Percentiles rank a stretch among this genome's conserved stretches.
Evolutionary conservation across 2,888 invertebrate genomes (phyloP).

Genomic region (Fragum whitleyi): DNA sequence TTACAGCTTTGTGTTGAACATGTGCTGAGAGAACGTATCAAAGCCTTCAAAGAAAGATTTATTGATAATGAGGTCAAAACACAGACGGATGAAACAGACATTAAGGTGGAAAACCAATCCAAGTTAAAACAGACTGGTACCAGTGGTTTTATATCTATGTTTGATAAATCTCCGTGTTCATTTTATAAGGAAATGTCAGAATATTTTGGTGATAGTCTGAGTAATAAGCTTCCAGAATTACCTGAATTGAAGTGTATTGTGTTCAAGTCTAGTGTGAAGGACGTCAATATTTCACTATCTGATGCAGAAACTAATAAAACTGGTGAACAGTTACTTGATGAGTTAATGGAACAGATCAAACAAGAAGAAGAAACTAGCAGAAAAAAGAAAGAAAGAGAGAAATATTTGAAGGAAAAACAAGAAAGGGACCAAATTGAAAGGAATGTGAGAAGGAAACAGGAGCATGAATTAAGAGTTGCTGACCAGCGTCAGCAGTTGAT

Average conservation of each 20-base stretch:
- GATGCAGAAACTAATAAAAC: conserved; percentile 76
- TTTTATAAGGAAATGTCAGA: conserved; percentile 80
- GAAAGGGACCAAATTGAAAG: conserved; percentile 49
- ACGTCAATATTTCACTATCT: conserved; percentile 71
- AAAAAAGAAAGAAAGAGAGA: conserved; percentile 62
- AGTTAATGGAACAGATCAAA: conserved; percentile 79
- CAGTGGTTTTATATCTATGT: conserved; percentile 54
- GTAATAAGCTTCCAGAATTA: conserved; percentile 76
- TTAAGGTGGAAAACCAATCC: background rate
- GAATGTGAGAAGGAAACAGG: conserved; percentile 37
- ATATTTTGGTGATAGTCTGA: conserved; percentile 84
- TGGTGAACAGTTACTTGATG: conserved; percentile 81
- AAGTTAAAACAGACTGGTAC: conserved; percentile 25
- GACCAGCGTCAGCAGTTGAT: conserved; percentile 59
- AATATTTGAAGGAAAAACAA: conserved; percentile 52
- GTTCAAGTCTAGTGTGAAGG: conserved; percentile 70
- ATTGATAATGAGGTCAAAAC: conserved; percentile 31
- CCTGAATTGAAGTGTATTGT: conserved; percentile 66
- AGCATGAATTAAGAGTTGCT: conserved; percentile 64
- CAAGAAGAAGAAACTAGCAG: conserved; percentile 72
- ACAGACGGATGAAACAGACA: background rate
- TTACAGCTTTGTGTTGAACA: conserved; percentile 77
- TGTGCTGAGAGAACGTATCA: conserved; percentile 69
- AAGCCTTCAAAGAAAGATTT: conserved; percentile 66
- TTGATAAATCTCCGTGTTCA: conserved; percentile 61